Evolutionary conservation across 2,113 vertebrate genomes (phyloP).

Genomic region (Speoplatyrhinus poulsoni): DNA sequence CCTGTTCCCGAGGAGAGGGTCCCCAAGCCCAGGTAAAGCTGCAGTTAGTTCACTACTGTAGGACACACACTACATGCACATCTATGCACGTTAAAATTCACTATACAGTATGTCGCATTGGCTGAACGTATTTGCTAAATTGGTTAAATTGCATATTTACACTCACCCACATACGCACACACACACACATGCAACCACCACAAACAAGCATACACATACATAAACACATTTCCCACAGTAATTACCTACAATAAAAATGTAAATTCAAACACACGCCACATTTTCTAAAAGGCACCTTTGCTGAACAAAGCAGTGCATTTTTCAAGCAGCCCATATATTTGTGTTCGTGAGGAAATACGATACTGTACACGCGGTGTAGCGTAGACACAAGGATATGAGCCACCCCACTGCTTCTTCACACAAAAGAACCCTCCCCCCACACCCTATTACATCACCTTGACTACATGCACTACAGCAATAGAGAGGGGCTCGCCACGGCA

Average conservation of each 20-base stretch:
- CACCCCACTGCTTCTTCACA: slow-evolving; percentile 9
- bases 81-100: neutral
- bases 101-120: neutral
- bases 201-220: neutral
- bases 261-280: too few species aligned
- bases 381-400: too few species aligned
- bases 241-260: too few species aligned
- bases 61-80: neutral
- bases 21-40: slow-evolving; percentile 90
- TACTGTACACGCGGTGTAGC: too few species aligned
- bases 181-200: neutral
- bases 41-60: slow-evolving; percentile 31
- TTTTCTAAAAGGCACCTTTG: too few species aligned
- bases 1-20: slow-evolving; percentile 94
- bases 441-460: slow-evolving; percentile 52
- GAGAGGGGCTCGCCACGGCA: slow-evolving; percentile 51
- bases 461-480: slow-evolving; percentile 36
- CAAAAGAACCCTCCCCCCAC: slow-evolving; percentile 1
- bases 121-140: neutral
- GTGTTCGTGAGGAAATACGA: neutral
- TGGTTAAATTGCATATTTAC: neutral
- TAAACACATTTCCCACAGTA: neutral
- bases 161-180: slow-evolving; percentile 1
- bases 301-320: too few species aligned
- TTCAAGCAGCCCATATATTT: neutral